phyloP scores from a whole-genome alignment of 2,888 invertebrate species.

The Papilio demoleus region DNA sequence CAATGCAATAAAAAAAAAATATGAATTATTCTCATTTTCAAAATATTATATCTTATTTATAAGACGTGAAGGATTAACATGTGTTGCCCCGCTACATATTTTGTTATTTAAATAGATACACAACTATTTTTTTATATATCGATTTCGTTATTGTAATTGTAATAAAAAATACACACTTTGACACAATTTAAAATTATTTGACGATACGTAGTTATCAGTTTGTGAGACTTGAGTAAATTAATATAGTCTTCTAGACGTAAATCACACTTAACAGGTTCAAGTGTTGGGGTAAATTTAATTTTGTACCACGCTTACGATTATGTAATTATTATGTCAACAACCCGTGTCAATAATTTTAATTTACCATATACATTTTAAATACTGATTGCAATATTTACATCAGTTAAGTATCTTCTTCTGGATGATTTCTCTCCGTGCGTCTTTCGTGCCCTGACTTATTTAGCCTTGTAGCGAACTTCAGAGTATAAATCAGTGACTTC shows the following conservation, averaged over 20 bases:
- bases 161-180: not conserved
- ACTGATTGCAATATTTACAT: no score
- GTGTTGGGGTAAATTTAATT: constrained; percentile 22
- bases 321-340: constrained; percentile 21
- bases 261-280: constrained; percentile 15
- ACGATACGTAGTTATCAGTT: constrained; percentile 7
- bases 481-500: not conserved
- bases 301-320: constrained; percentile 18
- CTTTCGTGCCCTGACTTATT: no score
- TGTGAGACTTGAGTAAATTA: not conserved
- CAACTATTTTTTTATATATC: no score
- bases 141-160: not conserved
- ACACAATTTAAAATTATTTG: constrained; percentile 7
- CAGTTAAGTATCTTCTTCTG: no score
- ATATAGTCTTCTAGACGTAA: constrained; percentile 21
- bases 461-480: not conserved
- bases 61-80: no score
- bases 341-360: not conserved
- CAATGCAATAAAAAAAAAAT: no score
- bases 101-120: no score
- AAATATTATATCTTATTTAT: no score
- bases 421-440: no score
- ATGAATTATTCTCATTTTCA: no score
- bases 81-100: no score
- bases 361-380: no score